A percentile compares a stretch with the other conserved stretches of the same genome.
Evolutionary conservation across 2,113 vertebrate genomes (phyloP).

Genomic region (Bos javanicus): DNA sequence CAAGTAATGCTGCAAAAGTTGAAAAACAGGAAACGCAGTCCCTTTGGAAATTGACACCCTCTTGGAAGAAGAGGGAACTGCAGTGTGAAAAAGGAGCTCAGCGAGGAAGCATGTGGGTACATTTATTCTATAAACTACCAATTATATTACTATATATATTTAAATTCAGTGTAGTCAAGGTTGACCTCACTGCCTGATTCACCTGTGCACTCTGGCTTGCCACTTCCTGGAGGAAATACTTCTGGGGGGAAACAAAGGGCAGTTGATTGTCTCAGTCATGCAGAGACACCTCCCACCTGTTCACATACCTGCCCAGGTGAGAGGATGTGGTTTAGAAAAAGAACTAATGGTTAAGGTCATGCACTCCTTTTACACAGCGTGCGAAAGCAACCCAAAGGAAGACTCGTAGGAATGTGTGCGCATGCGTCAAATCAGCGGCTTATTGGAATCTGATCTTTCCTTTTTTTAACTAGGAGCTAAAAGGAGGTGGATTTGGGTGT

Average conservation of each 20-base stretch:
- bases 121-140: background rate
- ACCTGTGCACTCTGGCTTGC: background rate
- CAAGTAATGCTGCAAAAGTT: constrained; percentile 26
- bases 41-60: constrained; percentile 40
- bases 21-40: constrained; percentile 65
- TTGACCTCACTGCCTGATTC: background rate
- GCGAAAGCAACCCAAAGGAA: background rate
- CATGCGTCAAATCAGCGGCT: background rate
- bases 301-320: constrained; percentile 18
- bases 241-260: background rate
- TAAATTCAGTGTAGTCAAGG: background rate
- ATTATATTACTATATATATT: background rate
- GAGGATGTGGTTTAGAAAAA: constrained; percentile 25
- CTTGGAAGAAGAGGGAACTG: constrained; percentile 21
- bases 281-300: background rate
- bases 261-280: background rate
- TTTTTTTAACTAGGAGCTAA: background rate
- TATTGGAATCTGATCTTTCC: background rate
- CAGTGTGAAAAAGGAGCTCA: background rate
- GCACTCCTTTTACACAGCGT: background rate
- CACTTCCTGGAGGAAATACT: background rate
- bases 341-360: background rate
- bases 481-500: background rate
- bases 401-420: background rate
- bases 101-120: background rate